Conservation (phyloP, 2,113 vertebrate species). For the Chlorodrepanis virens region DNA sequence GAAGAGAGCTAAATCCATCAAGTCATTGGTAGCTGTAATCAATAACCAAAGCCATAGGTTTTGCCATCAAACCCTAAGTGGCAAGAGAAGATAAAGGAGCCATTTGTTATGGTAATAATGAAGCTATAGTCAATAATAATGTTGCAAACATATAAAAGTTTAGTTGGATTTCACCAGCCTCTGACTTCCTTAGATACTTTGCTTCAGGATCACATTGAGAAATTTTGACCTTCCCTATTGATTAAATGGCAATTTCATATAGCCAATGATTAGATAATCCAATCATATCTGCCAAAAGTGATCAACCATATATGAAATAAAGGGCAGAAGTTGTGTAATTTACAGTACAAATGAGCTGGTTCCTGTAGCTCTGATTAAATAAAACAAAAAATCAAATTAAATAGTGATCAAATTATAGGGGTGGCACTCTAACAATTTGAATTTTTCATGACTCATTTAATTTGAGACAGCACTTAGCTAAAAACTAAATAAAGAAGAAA, state of each 20-base stretch:
- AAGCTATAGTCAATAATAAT: neutral
- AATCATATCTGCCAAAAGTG: constrained; percentile 64
- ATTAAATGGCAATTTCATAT: constrained; percentile 68
- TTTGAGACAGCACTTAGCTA: constrained; percentile 45
- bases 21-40: neutral
- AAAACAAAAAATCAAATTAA: constrained; percentile 69
- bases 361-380: constrained; percentile 66
- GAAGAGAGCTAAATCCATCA: neutral
- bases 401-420: constrained; percentile 53
- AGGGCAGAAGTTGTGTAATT: constrained; percentile 64
- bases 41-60: neutral
- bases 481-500: constrained; percentile 34
- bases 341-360: constrained; percentile 65
- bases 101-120: neutral
- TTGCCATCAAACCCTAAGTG: neutral
- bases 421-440: constrained; percentile 53
- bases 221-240: constrained; percentile 70
- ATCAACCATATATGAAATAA: constrained; percentile 64
- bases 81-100: neutral
- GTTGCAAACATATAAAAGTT: constrained; percentile 2
- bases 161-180: neutral
- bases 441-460: constrained; percentile 57
- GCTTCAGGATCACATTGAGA: constrained; percentile 47
- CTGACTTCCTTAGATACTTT: constrained; percentile 21
- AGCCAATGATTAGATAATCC: constrained; percentile 63